phyloP scores from a whole-genome alignment of 2,888 invertebrate species.

The Eilema sororculum region DNA sequence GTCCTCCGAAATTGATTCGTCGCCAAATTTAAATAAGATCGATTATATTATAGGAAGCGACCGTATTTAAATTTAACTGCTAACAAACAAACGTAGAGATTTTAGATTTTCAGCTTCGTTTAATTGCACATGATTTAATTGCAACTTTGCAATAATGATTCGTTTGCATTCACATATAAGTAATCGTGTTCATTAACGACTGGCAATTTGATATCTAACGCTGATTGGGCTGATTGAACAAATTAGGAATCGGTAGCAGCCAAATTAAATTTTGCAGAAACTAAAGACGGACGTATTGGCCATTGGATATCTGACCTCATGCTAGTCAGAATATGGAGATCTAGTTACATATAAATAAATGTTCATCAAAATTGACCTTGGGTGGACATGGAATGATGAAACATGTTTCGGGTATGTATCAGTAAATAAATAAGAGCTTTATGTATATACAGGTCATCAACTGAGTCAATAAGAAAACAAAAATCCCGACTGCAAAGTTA shows the following conservation, averaged over 20 bases:
- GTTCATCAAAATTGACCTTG: conserved; percentile 1
- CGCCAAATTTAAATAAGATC: too few species aligned
- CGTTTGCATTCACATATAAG: not conserved
- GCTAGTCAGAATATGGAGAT: not conserved
- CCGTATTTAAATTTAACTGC: too few species aligned
- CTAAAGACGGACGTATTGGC: not conserved
- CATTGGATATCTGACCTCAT: not conserved
- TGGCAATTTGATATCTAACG: not conserved
- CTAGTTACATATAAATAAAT: not conserved
- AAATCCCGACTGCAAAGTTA: too few species aligned
- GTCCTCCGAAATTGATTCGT: too few species aligned
- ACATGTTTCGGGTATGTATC: too few species aligned
- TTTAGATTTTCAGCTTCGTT: not conserved
- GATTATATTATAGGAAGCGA: too few species aligned
- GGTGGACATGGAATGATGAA: not conserved
- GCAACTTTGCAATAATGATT: not conserved
- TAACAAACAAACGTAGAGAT: too few species aligned
- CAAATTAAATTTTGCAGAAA: not conserved
- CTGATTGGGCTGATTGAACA: not conserved
- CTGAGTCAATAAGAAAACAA: too few species aligned
- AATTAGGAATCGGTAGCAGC: not conserved
- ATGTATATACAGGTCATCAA: too few species aligned
- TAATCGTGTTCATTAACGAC: not conserved
- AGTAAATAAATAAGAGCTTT: too few species aligned
- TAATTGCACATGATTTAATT: not conserved